Evolutionary conservation across 2,888 invertebrate genomes (phyloP), one percentile per base, ranked within the genome.

Genomic region (Nomada flava): DNA sequence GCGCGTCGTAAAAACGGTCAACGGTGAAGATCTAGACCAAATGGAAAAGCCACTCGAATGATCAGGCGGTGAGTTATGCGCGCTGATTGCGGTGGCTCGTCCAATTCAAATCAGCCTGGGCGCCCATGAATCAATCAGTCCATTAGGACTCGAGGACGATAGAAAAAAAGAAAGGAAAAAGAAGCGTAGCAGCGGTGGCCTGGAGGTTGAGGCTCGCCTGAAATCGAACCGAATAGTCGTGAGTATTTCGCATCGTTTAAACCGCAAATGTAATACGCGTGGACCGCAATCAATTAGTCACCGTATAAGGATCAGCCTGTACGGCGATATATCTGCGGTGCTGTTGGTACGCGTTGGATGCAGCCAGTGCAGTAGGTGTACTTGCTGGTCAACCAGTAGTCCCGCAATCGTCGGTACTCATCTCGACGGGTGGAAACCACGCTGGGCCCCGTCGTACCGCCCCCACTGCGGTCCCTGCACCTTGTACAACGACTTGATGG

Each of bases 331-430:
- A 84, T 84, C 83, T 79, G 76, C 67, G 42, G 59, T 47, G 69
- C 44, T 57, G 82, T 76, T 75, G 82, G 76, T 73, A 59, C 67
- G 76, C 73, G 73, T 70, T 57, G 82, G 55, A 74, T 13, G 57
- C 57, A 23, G 68, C 55, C 52, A 36, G 71, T 77, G 75, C 74
- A 75, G 71, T 80, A 76, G 80, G 79, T 80, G 82, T 78, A 74
- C 76, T 78, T 67, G 53, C 62, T 70, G 79, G 67, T 72, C 81
- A 83, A 85, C 85, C 87, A 78, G 85, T 85, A 87, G 86, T 85
- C 82, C 80, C 76, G 80, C 91, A 92, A 91, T 92, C 91, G 90
- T 83, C 84, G 84, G 74, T 88, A 84, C 89, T 91, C 91, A 92
- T 92, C 91, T 91, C 84, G 87, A 80, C 83, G 89, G 87, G 87